Evolutionary conservation across 1,140 invertebrate genomes (phyloP), one percentile per base, ranked within the genome.

Genomic region (Drosophila sp.): DNA sequence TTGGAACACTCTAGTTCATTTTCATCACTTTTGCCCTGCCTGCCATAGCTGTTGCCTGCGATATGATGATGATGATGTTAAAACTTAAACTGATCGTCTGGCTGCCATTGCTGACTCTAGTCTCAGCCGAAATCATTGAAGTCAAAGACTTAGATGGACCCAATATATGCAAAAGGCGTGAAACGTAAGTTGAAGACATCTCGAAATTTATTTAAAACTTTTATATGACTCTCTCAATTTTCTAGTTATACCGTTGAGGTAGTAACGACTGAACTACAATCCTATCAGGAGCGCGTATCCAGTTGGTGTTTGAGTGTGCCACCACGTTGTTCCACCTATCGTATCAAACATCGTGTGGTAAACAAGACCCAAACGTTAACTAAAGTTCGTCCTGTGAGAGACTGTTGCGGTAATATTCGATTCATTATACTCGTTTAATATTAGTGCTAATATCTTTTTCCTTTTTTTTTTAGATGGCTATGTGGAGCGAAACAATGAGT

Each of bases 301-400:
- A 94, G 94, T 0, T 98, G 96, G 95, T 98, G 97, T 93, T 93
- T 97, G 5, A 96, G 94, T 81, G 93, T 98, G 38, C 97, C 97
- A 33, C 96, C 96, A 10, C 93, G 95, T 87, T 98, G 97, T 92
- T 96, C 96, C 40, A 96, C 95, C 87, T 98, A 97, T 91, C 96
- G 94, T 84, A 95, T 97, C 32, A 94, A 95, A 68, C 95, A 96
- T 76, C 95, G 94, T 76, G 94, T 94, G 11, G 94, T 96, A 1
- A 95, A 94, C 82, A 96, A 95, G 90, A 96, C 94, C 3, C 92
- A 97, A 93, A 94, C 94, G 2, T 92, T 97, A 70, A 93, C 93
- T 5, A 97, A 97, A 90, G 94, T 94, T 11, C 93, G 95, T 73
- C 95, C 96, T 1, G 95, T 98, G 0, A 95, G 97, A 74, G 95